These are phyloP conservation scores for Cryptotis parvus DNA, from an alignment of 2,113 vertebrate species.

Conservation along the genomic window DNA sequence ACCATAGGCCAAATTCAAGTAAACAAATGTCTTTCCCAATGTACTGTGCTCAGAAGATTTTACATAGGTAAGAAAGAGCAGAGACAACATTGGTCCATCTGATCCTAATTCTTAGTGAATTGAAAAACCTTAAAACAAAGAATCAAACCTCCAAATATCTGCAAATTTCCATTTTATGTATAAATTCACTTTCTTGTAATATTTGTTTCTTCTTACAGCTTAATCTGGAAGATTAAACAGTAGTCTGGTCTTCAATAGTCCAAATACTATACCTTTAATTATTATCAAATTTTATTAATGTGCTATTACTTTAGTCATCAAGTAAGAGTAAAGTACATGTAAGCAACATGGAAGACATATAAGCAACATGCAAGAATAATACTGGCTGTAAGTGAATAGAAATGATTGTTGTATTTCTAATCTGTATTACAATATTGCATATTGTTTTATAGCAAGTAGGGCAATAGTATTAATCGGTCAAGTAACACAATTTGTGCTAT, in stretches of 20 bases:
- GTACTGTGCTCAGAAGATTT: background rate
- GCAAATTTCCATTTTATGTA: background rate
- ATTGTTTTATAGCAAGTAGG: slow-evolving; percentile 69
- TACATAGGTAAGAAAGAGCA: background rate
- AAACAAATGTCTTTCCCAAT: background rate
- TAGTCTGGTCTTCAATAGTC: background rate
- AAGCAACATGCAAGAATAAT: slow-evolving; percentile 57
- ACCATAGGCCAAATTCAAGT: background rate
- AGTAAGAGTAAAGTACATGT: too few species aligned
- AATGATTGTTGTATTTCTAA: slow-evolving; percentile 12
- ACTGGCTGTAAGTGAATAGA: slow-evolving; percentile 2
- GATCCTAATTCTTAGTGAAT: background rate
- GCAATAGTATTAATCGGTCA: slow-evolving; percentile 64
- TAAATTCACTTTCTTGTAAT: background rate
- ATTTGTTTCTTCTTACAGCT: too few species aligned
- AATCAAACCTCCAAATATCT: background rate
- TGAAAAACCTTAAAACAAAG: background rate
- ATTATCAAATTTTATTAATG: slow-evolving; percentile 51
- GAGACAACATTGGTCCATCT: background rate
- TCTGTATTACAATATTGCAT: background rate
- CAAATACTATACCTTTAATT: background rate
- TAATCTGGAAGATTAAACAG: background rate
- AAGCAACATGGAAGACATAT: too few species aligned
- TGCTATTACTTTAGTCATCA: too few species aligned
- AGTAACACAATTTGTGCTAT: slow-evolving; percentile 39